Evolutionary conservation across 2,888 invertebrate genomes (phyloP), one percentile per base, ranked within the genome.

Genomic region (Drymonia ruficornis): DNA sequence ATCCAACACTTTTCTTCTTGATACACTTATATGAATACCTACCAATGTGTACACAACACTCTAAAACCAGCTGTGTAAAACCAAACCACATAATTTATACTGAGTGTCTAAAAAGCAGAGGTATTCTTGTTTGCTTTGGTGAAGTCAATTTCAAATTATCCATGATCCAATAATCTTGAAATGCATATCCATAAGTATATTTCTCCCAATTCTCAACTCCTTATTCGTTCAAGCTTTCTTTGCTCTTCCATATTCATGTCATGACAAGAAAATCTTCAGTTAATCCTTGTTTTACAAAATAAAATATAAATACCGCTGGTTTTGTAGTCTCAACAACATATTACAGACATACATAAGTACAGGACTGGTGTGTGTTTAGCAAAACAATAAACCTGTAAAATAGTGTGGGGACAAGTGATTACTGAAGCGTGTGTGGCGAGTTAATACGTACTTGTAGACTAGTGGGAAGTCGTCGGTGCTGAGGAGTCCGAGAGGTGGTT

Each of bases 381-480:
- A 73, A 75, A 69, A 73, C 59, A 74, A 64, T 65, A 69, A 78
- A 72, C 81, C 87, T 87, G 87, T 77, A 85, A 84, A 74, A 70
- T 65, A 71, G 84, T 86, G 88, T 84, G 78, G 68, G 68, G 77
- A 78, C 75, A 83, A 74, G 81, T 79, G 80, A 69, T 80, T 78
- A 76, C 65, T 66, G 52, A 53, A 55, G 55, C 5, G 43, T 19
- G 19, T 12, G 12, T 44, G 19, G 6, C 23, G 8, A 11, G 63
- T 63, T 50, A 49, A 61, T 83, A 94, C 96, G 94, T 95, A 97
- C 97, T 96, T 96, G 94, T 97, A 97, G 69, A 96, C 94, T 50
- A 95, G 94, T 13, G 97, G 97, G 81, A 97, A 95, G 91, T 97
- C 96, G 65, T 96, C 96, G 19, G 95, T 94, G 92, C 95, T 96